A percentile compares a stretch with the other conserved stretches of the same genome.
Evolutionary conservation across 2,888 invertebrate species (phyloP).

Genomic region (Tinea trinotella): DNA sequence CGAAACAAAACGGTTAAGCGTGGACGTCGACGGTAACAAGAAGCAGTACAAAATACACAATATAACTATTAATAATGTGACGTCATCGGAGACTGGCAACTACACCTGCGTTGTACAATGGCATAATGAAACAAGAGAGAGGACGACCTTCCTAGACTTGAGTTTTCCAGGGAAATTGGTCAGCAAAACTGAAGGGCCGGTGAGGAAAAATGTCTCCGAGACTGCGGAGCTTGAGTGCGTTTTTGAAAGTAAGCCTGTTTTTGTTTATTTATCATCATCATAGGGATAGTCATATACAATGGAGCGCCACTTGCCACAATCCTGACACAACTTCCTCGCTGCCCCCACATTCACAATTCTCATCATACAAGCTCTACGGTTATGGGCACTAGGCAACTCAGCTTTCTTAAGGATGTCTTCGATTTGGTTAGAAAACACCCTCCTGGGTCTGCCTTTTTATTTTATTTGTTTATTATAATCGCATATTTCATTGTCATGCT

Average conservation of each 20-base stretch:
- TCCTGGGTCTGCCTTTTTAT: too few species aligned
- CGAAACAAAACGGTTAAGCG: constrained; percentile 27
- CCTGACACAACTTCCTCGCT: too few species aligned
- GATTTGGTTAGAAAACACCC: too few species aligned
- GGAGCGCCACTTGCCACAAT: too few species aligned
- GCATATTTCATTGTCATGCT: too few species aligned
- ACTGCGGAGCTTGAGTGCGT: constrained; percentile 41
- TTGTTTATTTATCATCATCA: background rate
- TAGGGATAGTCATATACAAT: background rate
- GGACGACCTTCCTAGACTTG: constrained; percentile 33
- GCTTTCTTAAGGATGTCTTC: too few species aligned
- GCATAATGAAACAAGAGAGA: constrained; percentile 28
- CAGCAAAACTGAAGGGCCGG: constrained; percentile 32
- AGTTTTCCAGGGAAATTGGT: constrained; percentile 38
- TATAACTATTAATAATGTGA: constrained; percentile 38
- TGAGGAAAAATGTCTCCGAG: constrained; percentile 35
- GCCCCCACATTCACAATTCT: too few species aligned
- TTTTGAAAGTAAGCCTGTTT: constrained; percentile 48
- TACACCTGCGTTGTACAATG: constrained; percentile 43
- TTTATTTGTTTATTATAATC: too few species aligned
- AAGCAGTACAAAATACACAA: constrained; percentile 35
- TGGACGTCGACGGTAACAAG: constrained; percentile 36
- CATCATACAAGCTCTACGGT: too few species aligned
- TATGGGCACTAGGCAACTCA: too few species aligned
- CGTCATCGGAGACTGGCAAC: constrained; percentile 40